These are phyloP conservation scores for Albula goreensis DNA, from an alignment of 2,113 vertebrate species.

Conservation along the genomic window DNA sequence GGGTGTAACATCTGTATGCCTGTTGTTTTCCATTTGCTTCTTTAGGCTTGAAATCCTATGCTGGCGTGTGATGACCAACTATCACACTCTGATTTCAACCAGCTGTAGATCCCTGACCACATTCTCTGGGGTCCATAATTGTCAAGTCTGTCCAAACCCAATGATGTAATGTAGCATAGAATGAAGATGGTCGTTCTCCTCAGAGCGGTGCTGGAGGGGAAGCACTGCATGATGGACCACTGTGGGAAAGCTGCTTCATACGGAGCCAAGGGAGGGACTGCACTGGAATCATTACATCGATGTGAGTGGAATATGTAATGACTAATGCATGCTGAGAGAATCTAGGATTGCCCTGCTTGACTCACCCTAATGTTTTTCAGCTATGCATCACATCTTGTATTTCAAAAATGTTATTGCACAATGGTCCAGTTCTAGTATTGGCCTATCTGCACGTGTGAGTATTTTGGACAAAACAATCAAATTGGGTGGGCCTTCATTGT, in stretches of 20 bases:
- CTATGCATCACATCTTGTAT: too few species aligned
- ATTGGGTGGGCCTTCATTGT: background rate
- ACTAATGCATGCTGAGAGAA: slow-evolving; percentile 6
- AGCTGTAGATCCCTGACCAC: background rate
- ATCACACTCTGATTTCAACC: slow-evolving; percentile 7
- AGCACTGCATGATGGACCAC: background rate
- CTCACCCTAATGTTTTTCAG: too few species aligned
- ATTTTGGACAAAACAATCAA: too few species aligned
- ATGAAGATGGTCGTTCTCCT: background rate
- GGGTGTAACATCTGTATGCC: slow-evolving; percentile 30
- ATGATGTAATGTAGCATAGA: background rate
- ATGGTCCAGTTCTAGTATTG: too few species aligned
- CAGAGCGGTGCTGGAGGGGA: background rate
- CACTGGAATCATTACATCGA: background rate
- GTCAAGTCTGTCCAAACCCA: background rate
- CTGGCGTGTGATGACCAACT: background rate
- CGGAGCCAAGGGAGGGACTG: background rate
- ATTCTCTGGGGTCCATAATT: background rate
- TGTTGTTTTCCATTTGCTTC: slow-evolving; percentile 14
- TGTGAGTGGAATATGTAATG: background rate
- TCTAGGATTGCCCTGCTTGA: background rate
- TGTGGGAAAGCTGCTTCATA: background rate
- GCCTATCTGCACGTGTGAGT: too few species aligned
- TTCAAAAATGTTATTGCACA: too few species aligned
- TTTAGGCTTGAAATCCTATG: slow-evolving; percentile 8